phyloP scores from a whole-genome alignment of 2,797 vertebrate genomes.

The Rhinatrema bivittatum region DNA sequence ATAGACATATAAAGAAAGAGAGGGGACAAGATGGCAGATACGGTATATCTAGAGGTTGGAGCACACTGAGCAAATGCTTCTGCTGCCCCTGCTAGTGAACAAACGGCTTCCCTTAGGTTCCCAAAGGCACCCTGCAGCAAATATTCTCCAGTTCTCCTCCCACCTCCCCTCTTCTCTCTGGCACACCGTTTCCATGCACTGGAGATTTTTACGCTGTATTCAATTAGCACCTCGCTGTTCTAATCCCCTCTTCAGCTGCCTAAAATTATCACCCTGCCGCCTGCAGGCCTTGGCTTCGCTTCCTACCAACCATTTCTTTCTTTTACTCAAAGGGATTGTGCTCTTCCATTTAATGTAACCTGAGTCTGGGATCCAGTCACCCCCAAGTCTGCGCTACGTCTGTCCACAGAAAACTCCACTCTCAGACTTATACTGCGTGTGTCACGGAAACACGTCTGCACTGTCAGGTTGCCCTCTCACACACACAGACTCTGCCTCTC shows the following conservation, averaged over 20 bases:
- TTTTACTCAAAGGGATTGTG: slow-evolving; percentile 8
- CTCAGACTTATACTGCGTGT: no score
- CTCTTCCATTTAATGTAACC: slow-evolving; percentile 19
- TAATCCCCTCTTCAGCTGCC: slow-evolving; percentile 20
- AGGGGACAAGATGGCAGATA: no score
- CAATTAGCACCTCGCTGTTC: slow-evolving; percentile 19
- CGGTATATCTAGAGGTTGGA: no score
- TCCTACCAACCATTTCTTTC: slow-evolving; percentile 5
- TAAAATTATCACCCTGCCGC: slow-evolving; percentile 23
- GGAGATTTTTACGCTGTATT: slow-evolving; percentile 18
- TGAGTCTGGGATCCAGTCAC: no score
- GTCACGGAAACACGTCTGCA: no score
- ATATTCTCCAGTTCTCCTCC: slow-evolving; percentile 4
- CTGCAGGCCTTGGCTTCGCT: slow-evolving; percentile 16
- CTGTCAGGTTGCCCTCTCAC: no score
- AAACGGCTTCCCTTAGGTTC: slow-evolving; percentile 7
- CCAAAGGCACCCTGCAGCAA: slow-evolving; percentile 2
- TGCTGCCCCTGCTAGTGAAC: slow-evolving; percentile 13
- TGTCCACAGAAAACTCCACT: no score
- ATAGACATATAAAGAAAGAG: no score
- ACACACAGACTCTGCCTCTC: no score
- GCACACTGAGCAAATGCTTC: slow-evolving; percentile 1
- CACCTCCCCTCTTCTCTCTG: slow-evolving; percentile 6
- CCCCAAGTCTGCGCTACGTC: no score
- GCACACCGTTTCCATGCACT: slow-evolving; percentile 13